phyloP scores from a whole-genome alignment of 2,797 vertebrate genomes.

The Okamejei kenojei region DNA sequence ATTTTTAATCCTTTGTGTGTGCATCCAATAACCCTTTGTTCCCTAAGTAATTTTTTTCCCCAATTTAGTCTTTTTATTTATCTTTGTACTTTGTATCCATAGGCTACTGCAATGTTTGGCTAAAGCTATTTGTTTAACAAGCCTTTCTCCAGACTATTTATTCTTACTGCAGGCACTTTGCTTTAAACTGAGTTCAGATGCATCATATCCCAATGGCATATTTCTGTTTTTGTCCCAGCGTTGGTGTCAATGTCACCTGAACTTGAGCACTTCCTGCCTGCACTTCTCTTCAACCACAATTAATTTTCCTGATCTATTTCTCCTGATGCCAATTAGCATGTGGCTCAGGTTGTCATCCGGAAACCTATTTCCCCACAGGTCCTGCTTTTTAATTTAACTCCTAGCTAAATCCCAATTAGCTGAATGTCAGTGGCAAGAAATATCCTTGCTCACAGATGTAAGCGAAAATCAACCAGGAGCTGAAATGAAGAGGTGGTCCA shows the following conservation, averaged over 20 bases:
- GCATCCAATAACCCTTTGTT: background rate
- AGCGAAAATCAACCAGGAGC: background rate
- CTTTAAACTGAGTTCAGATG: background rate
- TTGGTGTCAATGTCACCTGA: background rate
- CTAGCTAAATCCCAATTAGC: background rate
- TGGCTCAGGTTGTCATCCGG: background rate
- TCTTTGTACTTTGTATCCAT: too few species aligned
- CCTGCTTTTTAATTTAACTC: constrained; percentile 2
- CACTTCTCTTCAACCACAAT: background rate
- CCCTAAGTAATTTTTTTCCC: background rate
- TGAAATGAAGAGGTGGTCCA: background rate
- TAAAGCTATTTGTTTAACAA: too few species aligned
- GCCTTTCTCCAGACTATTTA: background rate
- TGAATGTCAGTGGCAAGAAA: too few species aligned
- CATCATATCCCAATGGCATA: background rate
- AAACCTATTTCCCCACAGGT: background rate
- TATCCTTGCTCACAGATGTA: too few species aligned
- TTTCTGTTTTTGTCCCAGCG: background rate
- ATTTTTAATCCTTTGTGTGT: background rate
- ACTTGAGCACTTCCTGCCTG: background rate
- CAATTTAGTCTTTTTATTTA: background rate
- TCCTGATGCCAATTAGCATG: constrained; percentile 5
- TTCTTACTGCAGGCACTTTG: background rate
- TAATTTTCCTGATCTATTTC: background rate
- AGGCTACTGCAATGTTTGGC: too few species aligned